Evolutionary conservation across 1,140 invertebrate genomes (phyloP).

Genomic region (Rhagoletis pomonella): DNA sequence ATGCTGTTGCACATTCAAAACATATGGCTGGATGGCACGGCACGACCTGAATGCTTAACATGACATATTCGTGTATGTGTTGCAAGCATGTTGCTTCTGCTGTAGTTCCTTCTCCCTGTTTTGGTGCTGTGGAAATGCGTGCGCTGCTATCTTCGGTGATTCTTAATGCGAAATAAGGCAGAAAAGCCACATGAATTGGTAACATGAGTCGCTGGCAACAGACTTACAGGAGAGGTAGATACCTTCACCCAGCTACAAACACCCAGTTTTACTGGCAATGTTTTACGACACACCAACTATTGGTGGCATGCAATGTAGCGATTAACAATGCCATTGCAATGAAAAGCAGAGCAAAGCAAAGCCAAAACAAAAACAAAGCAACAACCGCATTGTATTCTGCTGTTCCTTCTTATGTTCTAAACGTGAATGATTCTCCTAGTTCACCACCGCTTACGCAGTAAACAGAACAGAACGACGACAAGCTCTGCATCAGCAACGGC

Average conservation of each 20-base stretch:
- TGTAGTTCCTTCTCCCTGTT: conserved; percentile 5
- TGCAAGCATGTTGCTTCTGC: neutral
- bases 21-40: neutral
- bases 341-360: conserved; percentile 13
- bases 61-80: neutral
- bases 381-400: neutral
- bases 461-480: conserved; percentile 49
- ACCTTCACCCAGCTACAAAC: neutral
- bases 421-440: conserved; percentile 31
- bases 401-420: conserved; percentile 3
- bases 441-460: conserved; percentile 29
- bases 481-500: conserved; percentile 1
- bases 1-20: conserved; percentile 27
- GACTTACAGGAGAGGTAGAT: neutral
- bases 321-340: neutral
- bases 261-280: conserved; percentile 6
- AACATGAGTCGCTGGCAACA: conserved; percentile 27
- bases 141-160: conserved; percentile 1
- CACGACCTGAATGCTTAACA: neutral
- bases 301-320: conserved; percentile 32
- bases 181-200: conserved; percentile 47
- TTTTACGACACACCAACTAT: neutral
- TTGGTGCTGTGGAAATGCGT: conserved; percentile 27
- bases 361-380: neutral
- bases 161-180: conserved; percentile 6